Percentiles rank a stretch among this genome's conserved stretches.
Evolutionary conservation across 2,113 vertebrate species (phyloP).

Genomic region (Chelonoidis abingdonii): DNA sequence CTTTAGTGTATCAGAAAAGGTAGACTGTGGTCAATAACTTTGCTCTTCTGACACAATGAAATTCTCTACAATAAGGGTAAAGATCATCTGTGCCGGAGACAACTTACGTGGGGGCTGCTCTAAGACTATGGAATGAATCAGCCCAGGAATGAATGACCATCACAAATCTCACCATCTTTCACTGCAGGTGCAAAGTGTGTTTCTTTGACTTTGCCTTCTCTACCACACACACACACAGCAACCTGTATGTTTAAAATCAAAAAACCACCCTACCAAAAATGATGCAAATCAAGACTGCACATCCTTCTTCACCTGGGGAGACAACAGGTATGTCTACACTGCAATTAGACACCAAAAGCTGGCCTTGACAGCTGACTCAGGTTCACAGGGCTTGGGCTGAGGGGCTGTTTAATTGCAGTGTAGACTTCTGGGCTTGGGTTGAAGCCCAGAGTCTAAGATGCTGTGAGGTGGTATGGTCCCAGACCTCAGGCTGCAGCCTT

Average conservation of each 20-base stretch:
- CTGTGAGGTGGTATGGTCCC: not conserved
- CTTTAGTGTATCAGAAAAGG: not conserved
- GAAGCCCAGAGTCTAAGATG: not conserved
- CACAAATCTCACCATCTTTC: not conserved
- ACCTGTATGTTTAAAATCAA: not conserved
- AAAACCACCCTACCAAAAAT: not conserved
- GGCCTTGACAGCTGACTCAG: not conserved
- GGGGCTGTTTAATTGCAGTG: not conserved
- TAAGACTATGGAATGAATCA: not conserved
- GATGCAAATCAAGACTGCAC: not conserved
- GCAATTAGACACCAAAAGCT: not conserved
- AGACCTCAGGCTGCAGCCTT: not conserved
- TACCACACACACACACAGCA: not conserved
- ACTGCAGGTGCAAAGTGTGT: not conserved
- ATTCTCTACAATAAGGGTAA: not conserved
- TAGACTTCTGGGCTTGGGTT: not conserved
- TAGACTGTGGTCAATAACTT: not conserved
- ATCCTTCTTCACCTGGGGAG: not conserved
- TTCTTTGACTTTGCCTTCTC: not conserved
- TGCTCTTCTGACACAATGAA: not conserved
- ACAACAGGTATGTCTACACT: not conserved
- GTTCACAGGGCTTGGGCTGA: not conserved
- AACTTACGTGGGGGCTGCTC: not conserved
- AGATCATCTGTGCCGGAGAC: not conserved
- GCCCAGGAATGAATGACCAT: not conserved